These are phyloP conservation scores for Ricordea florida DNA, from an alignment of 92 coral and sea anemone genomes.

Conservation along the genomic window DNA sequence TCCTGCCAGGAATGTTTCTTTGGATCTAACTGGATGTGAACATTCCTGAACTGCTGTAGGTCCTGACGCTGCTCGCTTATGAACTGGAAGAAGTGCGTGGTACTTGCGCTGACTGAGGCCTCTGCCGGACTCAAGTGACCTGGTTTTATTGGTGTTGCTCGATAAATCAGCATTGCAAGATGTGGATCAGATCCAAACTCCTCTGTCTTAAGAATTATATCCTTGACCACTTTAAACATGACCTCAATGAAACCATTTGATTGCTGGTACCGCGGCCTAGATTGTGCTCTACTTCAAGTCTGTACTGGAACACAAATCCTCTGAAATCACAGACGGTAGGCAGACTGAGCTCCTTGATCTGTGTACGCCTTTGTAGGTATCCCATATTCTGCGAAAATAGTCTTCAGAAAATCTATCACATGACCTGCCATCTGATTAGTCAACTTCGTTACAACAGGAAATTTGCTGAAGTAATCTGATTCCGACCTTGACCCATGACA, in stretches of 20 bases:
- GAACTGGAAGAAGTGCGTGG: too few species aligned
- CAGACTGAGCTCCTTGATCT: constrained; percentile 13
- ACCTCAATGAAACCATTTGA: constrained; percentile 16
- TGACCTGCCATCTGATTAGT: background rate
- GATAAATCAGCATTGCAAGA: constrained; percentile 29
- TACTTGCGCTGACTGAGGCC: too few species aligned
- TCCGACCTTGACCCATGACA: constrained; percentile 1
- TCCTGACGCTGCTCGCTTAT: background rate
- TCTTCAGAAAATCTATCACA: background rate
- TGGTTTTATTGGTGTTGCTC: background rate
- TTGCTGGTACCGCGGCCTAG: constrained; percentile 8
- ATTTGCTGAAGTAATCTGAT: constrained; percentile 8
- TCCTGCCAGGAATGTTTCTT: background rate
- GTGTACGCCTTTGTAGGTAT: background rate
- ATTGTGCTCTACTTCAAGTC: background rate
- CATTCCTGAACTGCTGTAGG: too few species aligned
- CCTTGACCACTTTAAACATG: background rate
- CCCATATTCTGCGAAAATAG: constrained; percentile 13
- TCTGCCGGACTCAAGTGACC: background rate
- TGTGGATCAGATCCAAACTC: constrained; percentile 1
- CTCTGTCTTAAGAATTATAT: constrained; percentile 1
- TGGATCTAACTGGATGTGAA: too few species aligned
- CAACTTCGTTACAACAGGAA: constrained; percentile 2
- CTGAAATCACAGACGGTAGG: background rate
- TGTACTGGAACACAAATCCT: background rate